phyloP scores from a whole-genome alignment of 2,888 invertebrate species.

The Sarcophaga subvicina region DNA sequence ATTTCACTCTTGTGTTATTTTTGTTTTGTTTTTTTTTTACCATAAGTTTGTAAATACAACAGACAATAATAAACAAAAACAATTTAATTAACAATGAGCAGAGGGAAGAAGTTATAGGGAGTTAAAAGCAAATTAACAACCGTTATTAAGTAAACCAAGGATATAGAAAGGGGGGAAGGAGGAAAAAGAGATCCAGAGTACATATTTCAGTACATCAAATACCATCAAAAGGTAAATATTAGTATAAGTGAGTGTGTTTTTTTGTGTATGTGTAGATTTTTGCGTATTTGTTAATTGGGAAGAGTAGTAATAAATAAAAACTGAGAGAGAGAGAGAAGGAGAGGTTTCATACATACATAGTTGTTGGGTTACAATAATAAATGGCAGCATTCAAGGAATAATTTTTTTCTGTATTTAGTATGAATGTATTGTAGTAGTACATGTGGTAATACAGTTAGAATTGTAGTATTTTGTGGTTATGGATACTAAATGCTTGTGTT shows the following conservation, averaged over 20 bases:
- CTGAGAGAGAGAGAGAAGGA: neutral
- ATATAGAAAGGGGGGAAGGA: neutral
- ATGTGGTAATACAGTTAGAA: neutral
- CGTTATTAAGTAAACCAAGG: neutral
- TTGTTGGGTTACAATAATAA: neutral
- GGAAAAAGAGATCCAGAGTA: neutral
- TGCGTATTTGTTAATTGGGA: neutral
- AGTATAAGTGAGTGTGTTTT: neutral
- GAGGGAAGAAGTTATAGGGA: neutral
- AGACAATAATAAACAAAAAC: constrained; percentile 21
- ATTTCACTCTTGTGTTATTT: neutral
- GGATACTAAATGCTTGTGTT: neutral
- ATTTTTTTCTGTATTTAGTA: neutral
- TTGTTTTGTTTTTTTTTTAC: constrained; percentile 8
- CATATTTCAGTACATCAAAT: neutral
- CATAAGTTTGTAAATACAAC: constrained; percentile 27
- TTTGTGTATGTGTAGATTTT: neutral
- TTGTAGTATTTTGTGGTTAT: neutral
- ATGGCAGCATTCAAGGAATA: neutral
- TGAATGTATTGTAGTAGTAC: neutral
- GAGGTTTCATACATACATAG: too few relatives aligned
- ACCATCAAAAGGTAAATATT: neutral
- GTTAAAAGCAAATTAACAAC: too few relatives aligned
- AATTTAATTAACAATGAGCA: constrained; percentile 30
- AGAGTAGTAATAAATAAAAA: neutral